Conservation (phyloP, 2,113 vertebrate genomes). For the Stictonetta naevosa region DNA sequence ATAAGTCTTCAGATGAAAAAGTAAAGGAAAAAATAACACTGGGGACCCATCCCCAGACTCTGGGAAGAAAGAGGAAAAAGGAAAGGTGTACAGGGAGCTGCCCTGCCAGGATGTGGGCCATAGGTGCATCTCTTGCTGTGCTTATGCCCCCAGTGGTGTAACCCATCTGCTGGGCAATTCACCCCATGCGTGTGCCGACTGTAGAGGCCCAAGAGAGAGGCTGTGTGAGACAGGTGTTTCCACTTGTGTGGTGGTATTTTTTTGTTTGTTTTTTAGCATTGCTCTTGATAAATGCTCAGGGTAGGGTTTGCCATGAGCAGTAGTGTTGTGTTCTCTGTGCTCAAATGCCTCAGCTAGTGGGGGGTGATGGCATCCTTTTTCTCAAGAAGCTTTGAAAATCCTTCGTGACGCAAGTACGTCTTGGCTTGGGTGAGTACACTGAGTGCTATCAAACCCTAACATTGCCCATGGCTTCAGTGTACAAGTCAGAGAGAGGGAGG, state of each 20-base stretch:
- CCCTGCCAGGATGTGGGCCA: background rate
- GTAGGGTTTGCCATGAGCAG: fast-evolving
- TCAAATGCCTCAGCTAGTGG: background rate
- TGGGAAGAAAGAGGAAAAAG: background rate
- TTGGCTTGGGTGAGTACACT: background rate
- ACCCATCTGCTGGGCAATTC: background rate
- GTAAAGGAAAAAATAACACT: background rate
- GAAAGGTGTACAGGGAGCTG: background rate
- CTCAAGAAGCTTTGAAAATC: background rate
- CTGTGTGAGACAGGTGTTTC: background rate
- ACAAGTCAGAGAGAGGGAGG: background rate
- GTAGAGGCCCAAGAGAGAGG: background rate
- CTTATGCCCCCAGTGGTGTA: no score
- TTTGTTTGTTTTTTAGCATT: background rate
- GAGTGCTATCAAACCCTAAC: background rate
- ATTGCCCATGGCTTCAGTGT: background rate
- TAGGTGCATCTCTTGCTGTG: background rate
- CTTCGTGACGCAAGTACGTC: background rate
- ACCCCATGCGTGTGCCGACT: background rate
- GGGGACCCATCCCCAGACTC: background rate
- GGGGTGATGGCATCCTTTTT: background rate
- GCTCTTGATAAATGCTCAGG: background rate
- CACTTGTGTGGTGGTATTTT: background rate
- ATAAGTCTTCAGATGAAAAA: background rate
- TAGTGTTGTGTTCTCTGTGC: no score